Percentiles rank a stretch among this genome's conserved stretches.
Conservation (phyloP, 1,140 invertebrate genomes). For the Limonius californicus region DNA sequence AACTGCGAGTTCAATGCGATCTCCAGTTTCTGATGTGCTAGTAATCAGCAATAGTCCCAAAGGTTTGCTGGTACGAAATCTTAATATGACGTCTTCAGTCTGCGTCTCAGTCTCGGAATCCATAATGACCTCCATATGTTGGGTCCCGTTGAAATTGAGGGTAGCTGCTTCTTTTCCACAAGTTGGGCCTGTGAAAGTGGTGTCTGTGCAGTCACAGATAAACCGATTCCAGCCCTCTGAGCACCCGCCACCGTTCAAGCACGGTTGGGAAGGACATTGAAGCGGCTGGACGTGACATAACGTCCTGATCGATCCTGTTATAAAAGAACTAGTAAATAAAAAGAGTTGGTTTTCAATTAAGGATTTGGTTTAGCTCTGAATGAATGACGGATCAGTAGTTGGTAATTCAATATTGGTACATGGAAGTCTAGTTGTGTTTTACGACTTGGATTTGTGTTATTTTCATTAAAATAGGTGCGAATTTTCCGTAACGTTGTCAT, state of each 20-base stretch:
- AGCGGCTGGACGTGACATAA: constrained; percentile 76
- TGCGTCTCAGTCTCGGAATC: constrained; percentile 80
- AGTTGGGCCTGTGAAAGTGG: constrained; percentile 84
- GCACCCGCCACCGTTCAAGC: constrained; percentile 87
- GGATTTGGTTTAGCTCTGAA: no score
- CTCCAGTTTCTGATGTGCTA: constrained; percentile 69
- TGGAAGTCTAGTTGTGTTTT: no score
- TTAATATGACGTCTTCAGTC: constrained; percentile 84
- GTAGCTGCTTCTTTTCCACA: constrained; percentile 90
- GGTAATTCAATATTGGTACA: no score
- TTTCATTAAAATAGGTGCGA: no score
- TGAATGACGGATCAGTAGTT: no score
- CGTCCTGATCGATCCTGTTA: constrained; percentile 76
- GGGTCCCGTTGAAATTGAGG: constrained; percentile 82
- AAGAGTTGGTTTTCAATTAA: no score
- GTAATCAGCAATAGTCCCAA: constrained; percentile 70
- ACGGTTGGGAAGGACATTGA: constrained; percentile 81
- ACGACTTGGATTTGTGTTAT: no score
- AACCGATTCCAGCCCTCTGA: constrained; percentile 95
- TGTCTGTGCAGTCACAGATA: constrained; percentile 90
- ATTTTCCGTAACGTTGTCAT: no score
- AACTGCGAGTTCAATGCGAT: constrained; percentile 78
- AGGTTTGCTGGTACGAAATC: constrained; percentile 81
- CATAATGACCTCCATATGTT: constrained; percentile 63
- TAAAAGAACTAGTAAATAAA: no score